phyloP scores from a whole-genome alignment of 2,888 invertebrate species.

The Acrobasis suavella region DNA sequence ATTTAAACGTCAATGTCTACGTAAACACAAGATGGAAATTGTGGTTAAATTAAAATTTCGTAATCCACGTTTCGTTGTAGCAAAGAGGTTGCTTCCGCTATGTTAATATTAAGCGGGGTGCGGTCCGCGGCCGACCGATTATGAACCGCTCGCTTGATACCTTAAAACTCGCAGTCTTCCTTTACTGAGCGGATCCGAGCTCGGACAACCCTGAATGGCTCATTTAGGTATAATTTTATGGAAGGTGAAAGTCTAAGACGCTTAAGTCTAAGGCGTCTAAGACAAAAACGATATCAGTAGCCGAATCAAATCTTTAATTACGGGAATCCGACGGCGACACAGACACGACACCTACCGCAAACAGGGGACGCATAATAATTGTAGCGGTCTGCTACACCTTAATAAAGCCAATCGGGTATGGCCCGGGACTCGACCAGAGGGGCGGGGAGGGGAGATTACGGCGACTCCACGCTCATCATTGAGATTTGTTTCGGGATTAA shows the following conservation, averaged over 20 bases:
- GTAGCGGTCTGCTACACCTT: conserved; percentile 82
- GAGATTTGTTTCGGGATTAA: conserved; percentile 82
- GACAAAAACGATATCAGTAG: conserved; percentile 62
- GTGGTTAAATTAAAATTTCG: conserved; percentile 71
- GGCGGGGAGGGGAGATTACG: conserved; percentile 63
- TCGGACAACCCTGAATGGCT: conserved; percentile 68
- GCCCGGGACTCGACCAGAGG: conserved; percentile 42
- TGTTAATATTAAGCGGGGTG: conserved; percentile 70
- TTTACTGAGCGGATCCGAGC: conserved; percentile 57
- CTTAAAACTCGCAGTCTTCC: conserved; percentile 68
- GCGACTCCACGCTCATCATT: conserved; percentile 78
- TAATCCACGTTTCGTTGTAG: conserved; percentile 64
- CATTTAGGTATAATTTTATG: conserved; percentile 73
- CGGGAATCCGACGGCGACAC: conserved; percentile 73
- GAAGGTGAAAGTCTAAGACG: conserved; percentile 41
- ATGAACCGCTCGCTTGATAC: conserved; percentile 71
- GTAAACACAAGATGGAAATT: conserved; percentile 69
- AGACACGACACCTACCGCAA: conserved; percentile 78
- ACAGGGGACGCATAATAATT: conserved; percentile 82
- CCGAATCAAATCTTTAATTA: conserved; percentile 78
- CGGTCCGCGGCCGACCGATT: conserved; percentile 63
- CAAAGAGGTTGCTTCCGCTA: conserved; percentile 68
- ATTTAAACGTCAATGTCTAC: conserved; percentile 71
- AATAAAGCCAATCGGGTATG: conserved; percentile 79
- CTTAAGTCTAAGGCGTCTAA: no score